Conservation (phyloP, 2,888 invertebrate genomes). For the Pterostichus niger region DNA sequence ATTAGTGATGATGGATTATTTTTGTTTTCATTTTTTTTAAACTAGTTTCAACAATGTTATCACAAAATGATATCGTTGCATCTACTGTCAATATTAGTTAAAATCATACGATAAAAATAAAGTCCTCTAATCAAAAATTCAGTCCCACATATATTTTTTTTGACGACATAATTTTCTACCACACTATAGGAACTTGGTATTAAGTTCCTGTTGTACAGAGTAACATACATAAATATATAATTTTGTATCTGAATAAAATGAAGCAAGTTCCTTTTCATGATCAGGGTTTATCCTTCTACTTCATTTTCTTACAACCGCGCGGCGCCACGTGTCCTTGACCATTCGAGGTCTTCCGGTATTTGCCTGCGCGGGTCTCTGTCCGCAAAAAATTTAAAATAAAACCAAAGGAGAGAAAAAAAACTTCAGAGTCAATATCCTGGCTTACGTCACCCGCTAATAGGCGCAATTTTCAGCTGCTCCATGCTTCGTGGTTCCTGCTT, state of each 20-base stretch:
- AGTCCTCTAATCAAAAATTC: too few relatives aligned
- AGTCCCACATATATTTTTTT: too few relatives aligned
- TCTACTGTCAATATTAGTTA: background rate
- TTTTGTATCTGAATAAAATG: too few relatives aligned
- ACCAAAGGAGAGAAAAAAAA: slow-evolving; percentile 30
- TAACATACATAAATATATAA: too few relatives aligned
- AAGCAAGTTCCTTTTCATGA: too few relatives aligned
- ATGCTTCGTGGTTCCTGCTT: slow-evolving; percentile 47
- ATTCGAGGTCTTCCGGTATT: slow-evolving; percentile 61
- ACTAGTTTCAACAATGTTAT: slow-evolving; percentile 11
- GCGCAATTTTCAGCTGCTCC: slow-evolving; percentile 50
- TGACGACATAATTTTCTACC: background rate
- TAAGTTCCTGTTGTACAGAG: too few relatives aligned
- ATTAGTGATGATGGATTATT: slow-evolving; percentile 26
- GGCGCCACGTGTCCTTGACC: slow-evolving; percentile 60
- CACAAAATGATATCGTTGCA: background rate
- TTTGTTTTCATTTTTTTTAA: slow-evolving; percentile 14
- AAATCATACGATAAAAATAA: too few relatives aligned
- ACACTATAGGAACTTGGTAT: too few relatives aligned
- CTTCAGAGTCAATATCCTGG: slow-evolving; percentile 53
- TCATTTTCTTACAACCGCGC: slow-evolving; percentile 14
- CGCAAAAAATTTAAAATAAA: slow-evolving; percentile 60
- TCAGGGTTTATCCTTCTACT: background rate
- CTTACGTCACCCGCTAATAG: slow-evolving; percentile 57
- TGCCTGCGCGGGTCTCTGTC: slow-evolving; percentile 38